Base-by-base conservation (phyloP, 2,113 vertebrate species). In the Gobius niger region DNA sequence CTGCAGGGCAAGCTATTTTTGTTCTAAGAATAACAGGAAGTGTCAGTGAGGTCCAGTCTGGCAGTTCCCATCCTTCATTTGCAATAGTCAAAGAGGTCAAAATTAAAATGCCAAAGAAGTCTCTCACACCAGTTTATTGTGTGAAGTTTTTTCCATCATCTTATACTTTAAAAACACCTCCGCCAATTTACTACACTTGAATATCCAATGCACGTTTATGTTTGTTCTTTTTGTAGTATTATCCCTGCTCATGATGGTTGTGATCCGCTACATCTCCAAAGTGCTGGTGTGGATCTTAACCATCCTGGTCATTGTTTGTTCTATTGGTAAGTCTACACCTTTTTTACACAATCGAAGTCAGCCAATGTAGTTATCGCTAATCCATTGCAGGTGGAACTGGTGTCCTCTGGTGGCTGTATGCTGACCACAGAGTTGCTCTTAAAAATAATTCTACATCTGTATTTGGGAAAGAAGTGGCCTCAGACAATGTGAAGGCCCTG, bases 261-360 rank as follows among this genome's bases (percentile, higher is more conserved):
- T 98, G 89, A 98, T 99, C 82, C 95, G 98, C 74, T 99, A 96
- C 90, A 99, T 99, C 89, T 96, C 98, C 66, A 95, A 91, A 88
- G 79, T 98, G 15, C 92, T 99, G 88, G 95, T 99, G 67, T 97
- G 95, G 95, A 96, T 99, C 85, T 79, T 98, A 76, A 97, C 98
- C 4, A 83, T 95, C 76, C 90, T 99, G 72, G 95, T 98, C 13
- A 89, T 97, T 78, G 70, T 99, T 63, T 96, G 96, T 59, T 96
- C 97, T 10, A 79, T 97, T 18, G 96, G 98, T 99, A 93, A 10
- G 14, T 15, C 40, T 13, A 40, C 8, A 59, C 14, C 14, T 41
- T 15, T 14, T 40, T 4, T n/a, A n/a, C n/a, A 7, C 10, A 14
- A 41, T 4, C 9, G 5, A 34, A 34, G 24, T 34, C 40, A 7